Evolutionary conservation across 2,888 invertebrate species (phyloP).

Genomic region (Parascotia fuliginaria): DNA sequence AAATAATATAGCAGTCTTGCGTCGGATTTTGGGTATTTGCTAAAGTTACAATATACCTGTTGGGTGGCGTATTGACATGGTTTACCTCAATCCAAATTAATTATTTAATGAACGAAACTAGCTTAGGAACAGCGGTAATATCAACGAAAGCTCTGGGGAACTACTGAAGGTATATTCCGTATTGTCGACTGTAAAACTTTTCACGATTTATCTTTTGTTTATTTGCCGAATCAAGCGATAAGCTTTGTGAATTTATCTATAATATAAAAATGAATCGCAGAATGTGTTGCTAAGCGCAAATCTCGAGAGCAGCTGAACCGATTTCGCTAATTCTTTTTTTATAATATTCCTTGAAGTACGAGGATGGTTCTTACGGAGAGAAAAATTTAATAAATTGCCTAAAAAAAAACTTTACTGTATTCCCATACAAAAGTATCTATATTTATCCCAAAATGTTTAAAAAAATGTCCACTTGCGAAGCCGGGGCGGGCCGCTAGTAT

Average conservation of each 20-base stretch:
- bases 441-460: no score
- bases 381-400: no score
- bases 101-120: slow-evolving; percentile 46
- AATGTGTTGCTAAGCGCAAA: no score
- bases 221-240: slow-evolving; percentile 2
- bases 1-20: slow-evolving; percentile 67
- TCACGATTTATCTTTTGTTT: slow-evolving; percentile 4
- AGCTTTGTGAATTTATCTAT: slow-evolving; percentile 4
- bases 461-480: no score
- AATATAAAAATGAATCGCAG: no score
- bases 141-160: slow-evolving; percentile 25
- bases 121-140: slow-evolving; percentile 18
- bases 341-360: no score
- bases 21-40: slow-evolving; percentile 63
- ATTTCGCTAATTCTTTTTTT: no score
- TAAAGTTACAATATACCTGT: slow-evolving; percentile 51
- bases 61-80: slow-evolving; percentile 50
- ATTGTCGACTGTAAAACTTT: neutral
- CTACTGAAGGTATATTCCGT: neutral
- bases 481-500: no score
- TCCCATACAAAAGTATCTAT: no score
- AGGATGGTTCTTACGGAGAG: no score
- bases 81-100: slow-evolving; percentile 51
- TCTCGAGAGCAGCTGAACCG: no score
- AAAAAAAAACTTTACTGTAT: no score